These are phyloP conservation scores for Drosophila eohydei DNA, from an alignment of 2,888 invertebrate genomes.

Conservation along the genomic window DNA sequence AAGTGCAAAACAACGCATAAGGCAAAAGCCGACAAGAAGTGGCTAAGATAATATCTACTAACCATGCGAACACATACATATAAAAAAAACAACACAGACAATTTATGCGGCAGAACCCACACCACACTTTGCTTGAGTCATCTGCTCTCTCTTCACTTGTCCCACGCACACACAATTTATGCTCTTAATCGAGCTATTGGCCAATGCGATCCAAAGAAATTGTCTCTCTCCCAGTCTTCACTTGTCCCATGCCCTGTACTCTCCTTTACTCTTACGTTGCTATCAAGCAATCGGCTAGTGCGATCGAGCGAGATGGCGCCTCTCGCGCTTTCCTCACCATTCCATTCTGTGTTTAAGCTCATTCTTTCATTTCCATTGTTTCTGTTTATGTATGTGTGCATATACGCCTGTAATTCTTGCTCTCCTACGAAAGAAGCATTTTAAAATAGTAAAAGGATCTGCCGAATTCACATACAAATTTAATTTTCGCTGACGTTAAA, in stretches of 20 bases:
- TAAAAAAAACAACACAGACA: not conserved
- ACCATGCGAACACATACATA: constrained; percentile 5
- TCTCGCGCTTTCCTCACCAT: not conserved
- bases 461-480: not conserved
- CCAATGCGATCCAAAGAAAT: not conserved
- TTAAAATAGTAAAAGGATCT: not conserved
- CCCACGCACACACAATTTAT: not conserved
- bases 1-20: constrained; percentile 4
- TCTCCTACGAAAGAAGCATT: not conserved
- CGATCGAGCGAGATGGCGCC: constrained; percentile 1
- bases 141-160: not conserved
- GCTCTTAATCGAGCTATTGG: not conserved
- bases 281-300: not conserved
- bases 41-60: constrained; percentile 2
- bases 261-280: not conserved
- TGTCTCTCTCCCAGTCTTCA: not conserved
- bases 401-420: not conserved
- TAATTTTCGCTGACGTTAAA: not conserved
- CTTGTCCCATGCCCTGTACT: not conserved
- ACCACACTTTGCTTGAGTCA: not conserved
- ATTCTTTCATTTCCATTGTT: not conserved
- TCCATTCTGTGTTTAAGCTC: not conserved
- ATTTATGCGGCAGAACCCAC: not conserved
- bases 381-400: not conserved
- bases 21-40: not conserved